phyloP scores from a whole-genome alignment of 2,113 vertebrate genomes.

The Myrmophylax atrothorax region DNA sequence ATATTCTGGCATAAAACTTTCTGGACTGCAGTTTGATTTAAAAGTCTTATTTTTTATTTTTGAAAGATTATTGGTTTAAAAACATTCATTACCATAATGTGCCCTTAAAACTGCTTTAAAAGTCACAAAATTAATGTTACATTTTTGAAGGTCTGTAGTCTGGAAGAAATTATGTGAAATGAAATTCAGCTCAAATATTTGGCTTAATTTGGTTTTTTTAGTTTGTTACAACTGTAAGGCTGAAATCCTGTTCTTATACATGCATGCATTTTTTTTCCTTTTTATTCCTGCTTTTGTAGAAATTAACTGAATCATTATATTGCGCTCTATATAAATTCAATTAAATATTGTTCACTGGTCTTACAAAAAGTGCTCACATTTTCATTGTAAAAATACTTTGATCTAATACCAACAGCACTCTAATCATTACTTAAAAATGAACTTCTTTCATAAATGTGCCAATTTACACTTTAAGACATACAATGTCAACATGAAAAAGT shows the following conservation, averaged over 20 bases:
- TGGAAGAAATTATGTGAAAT: neutral
- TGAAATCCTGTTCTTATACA: neutral
- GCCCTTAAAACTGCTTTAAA: neutral
- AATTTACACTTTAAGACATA: slow-evolving; percentile 8
- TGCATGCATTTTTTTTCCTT: neutral
- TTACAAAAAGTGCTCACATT: neutral
- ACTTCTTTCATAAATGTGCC: neutral
- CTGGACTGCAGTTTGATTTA: neutral
- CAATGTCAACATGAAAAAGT: neutral
- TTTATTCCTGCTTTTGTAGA: neutral
- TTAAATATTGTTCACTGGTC: neutral
- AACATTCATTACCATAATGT: neutral
- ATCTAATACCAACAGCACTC: neutral
- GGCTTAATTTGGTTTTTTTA: neutral
- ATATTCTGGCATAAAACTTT: neutral
- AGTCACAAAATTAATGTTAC: neutral
- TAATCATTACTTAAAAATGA: neutral
- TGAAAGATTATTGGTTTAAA: neutral
- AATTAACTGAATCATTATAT: neutral
- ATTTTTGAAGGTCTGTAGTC: neutral
- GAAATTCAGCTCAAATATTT: neutral
- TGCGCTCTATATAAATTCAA: neutral
- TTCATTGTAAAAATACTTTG: neutral
- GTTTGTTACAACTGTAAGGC: neutral
- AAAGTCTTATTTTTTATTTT: neutral